Evolutionary conservation across 2,113 vertebrate genomes (phyloP).

Genomic region (Brachionichthys hirsutus): DNA sequence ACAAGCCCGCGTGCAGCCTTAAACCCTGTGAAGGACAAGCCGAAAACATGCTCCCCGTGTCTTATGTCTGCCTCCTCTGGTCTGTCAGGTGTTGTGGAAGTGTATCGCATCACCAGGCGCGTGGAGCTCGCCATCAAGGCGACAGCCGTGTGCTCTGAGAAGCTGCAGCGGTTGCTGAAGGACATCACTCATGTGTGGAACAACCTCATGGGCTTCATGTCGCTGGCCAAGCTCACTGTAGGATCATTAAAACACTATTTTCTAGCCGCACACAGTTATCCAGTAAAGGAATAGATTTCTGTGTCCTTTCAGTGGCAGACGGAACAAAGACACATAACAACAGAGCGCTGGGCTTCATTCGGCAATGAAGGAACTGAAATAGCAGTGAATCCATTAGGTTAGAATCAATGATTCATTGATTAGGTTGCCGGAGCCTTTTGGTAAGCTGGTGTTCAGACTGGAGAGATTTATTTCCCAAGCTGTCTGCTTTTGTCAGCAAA

Average conservation of each 20-base stretch:
- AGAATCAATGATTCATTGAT: slow-evolving; percentile 45
- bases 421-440: slow-evolving; percentile 16
- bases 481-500: slow-evolving; percentile 26
- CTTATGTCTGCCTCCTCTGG: slow-evolving; percentile 25
- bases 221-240: slow-evolving; percentile 90
- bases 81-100: slow-evolving; percentile 92
- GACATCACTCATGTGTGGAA: slow-evolving; percentile 97
- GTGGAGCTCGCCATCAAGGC: slow-evolving; percentile 98
- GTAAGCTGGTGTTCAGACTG: slow-evolving; percentile 16
- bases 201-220: slow-evolving; percentile 98
- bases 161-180: slow-evolving; percentile 92
- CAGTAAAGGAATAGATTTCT: slow-evolving; percentile 1
- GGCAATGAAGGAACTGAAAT: slow-evolving; percentile 19
- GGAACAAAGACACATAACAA: not conserved
- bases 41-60: slow-evolving; percentile 12
- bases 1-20: slow-evolving; percentile 4
- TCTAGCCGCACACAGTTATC: not conserved
- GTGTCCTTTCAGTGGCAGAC: not conserved
- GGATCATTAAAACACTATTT: slow-evolving; percentile 45
- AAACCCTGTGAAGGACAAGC: slow-evolving; percentile 32
- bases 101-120: slow-evolving; percentile 91
- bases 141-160: slow-evolving; percentile 93
- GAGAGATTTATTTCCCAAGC: slow-evolving; percentile 47
- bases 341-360: not conserved
- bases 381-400: slow-evolving; percentile 28